phyloP scores from a whole-genome alignment of 1,140 invertebrate genomes.

The Lordiphosa stackelbergi region DNA sequence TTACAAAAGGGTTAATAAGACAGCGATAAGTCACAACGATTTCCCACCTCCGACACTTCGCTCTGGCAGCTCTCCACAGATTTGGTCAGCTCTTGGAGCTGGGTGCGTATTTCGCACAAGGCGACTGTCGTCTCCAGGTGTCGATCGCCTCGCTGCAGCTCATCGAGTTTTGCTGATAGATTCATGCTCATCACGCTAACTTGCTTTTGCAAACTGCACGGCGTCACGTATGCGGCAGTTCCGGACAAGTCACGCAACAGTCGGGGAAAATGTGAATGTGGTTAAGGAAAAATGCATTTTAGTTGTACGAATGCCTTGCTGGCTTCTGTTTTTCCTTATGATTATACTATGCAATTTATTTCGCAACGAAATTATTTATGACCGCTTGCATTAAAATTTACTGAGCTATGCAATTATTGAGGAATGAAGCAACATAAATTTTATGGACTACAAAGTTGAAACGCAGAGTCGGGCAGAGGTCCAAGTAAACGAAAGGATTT shows the following conservation, averaged over 20 bases:
- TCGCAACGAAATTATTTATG: slow-evolving; percentile 72
- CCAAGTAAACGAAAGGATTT: slow-evolving; percentile 37
- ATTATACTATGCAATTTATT: slow-evolving; percentile 61
- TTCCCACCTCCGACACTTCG: slow-evolving; percentile 87
- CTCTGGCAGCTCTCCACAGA: slow-evolving; percentile 95
- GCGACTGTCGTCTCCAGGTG: slow-evolving; percentile 93
- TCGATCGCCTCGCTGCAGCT: slow-evolving; percentile 90
- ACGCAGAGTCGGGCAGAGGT: slow-evolving; percentile 7
- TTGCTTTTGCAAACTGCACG: slow-evolving; percentile 92
- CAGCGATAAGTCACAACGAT: not conserved
- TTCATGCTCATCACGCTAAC: slow-evolving; percentile 97
- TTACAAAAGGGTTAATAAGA: too few species aligned
- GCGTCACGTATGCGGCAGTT: slow-evolving; percentile 23
- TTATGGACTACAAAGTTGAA: slow-evolving; percentile 52
- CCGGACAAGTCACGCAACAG: slow-evolving; percentile 45
- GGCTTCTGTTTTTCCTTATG: slow-evolving; percentile 17
- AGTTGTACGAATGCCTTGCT: slow-evolving; percentile 59
- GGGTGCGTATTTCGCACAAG: slow-evolving; percentile 91
- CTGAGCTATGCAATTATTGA: slow-evolving; percentile 75
- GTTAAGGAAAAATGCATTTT: slow-evolving; percentile 60
- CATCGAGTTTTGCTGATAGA: slow-evolving; percentile 92
- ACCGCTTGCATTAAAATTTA: slow-evolving; percentile 76
- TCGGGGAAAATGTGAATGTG: slow-evolving; percentile 69
- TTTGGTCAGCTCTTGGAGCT: slow-evolving; percentile 93
- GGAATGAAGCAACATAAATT: slow-evolving; percentile 74